Evolutionary conservation across 2,888 invertebrate species (phyloP).

Genomic region (Campaea margaritaria): DNA sequence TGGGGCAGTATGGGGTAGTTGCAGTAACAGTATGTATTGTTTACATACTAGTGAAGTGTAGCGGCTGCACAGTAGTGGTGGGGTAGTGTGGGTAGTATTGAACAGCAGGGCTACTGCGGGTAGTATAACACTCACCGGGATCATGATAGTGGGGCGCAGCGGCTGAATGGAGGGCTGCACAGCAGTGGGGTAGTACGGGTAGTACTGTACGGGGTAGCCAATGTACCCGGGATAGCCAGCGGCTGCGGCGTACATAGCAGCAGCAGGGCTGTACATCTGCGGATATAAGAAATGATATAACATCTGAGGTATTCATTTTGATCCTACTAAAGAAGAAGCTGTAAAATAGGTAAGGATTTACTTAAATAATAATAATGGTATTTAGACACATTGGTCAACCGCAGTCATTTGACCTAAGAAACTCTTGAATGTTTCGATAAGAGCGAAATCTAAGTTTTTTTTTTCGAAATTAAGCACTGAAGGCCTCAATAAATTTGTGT

Average conservation of each 20-base stretch:
- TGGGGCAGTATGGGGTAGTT: no score
- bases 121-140: conserved; percentile 85
- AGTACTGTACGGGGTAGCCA: conserved; percentile 90
- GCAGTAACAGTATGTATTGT: no score
- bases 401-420: no score
- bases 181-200: conserved; percentile 90
- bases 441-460: no score
- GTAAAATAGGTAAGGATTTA: not conserved
- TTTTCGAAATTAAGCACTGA: no score
- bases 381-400: no score
- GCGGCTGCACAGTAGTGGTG: no score
- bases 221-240: conserved; percentile 89
- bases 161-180: conserved; percentile 88
- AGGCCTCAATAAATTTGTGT: no score
- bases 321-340: not conserved
- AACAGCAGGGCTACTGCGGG: not conserved
- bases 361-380: no score
- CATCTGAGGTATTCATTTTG: not conserved
- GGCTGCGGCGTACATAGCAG: conserved; percentile 88
- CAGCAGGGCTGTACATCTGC: conserved; percentile 90
- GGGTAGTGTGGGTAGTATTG: not conserved
- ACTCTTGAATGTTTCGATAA: no score
- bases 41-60: no score
- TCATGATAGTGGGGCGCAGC: conserved; percentile 91
- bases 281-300: not conserved